Base-by-base conservation (phyloP, 2,113 vertebrate species). In the Seriola dumerili region DNA sequence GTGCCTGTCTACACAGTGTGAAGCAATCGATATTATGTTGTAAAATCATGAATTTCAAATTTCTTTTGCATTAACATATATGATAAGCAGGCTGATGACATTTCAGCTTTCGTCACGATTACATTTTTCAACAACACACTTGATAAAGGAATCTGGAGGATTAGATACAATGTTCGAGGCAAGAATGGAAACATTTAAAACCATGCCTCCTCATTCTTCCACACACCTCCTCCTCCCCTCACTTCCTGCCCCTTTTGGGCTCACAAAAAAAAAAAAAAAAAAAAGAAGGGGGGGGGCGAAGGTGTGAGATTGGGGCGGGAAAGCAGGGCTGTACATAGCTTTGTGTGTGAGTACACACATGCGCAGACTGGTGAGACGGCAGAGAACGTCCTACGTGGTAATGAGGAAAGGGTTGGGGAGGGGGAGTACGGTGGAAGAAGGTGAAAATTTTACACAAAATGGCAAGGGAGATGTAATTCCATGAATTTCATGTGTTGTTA, bases 401-500 rank as follows among this genome's bases (percentile, higher is more conserved):
- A 72, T 16, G 8, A 54, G n/a, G 62, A 36, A 5, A 23, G 8
- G 14, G 23, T 21, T n/a, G 32, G 29, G 32, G 21, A 19, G 1
- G 19, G 19, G 36, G 29, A 14, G 36, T 63, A 36, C 0, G 52
- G 48, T 19, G 29, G 8, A 36, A 59, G 55, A 74, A 89, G 84
- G 89, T 91, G 81, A 85, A 80, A 81, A 92, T 90, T 94, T 92
- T 86, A 87, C 85, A 89, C 64, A 64, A 83, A 90, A 90, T 89
- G 77, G 50, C 71, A 80, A 76, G 83, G 83, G 78, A 83, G 64
- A 75, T 83, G 68, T 75, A 83, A 83, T 84, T 80, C 70, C 38
- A 50, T 88, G 84, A 67, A 84, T 90, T 84, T 89, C 69, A 67
- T 72, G 69, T 90, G 90, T 80, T 81, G 87, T 75, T 79, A 86